A percentile compares a stretch with the other conserved stretches of the same genome.
Conservation (phyloP, 2,113 vertebrate genomes). For the Phaetusa simplex region DNA sequence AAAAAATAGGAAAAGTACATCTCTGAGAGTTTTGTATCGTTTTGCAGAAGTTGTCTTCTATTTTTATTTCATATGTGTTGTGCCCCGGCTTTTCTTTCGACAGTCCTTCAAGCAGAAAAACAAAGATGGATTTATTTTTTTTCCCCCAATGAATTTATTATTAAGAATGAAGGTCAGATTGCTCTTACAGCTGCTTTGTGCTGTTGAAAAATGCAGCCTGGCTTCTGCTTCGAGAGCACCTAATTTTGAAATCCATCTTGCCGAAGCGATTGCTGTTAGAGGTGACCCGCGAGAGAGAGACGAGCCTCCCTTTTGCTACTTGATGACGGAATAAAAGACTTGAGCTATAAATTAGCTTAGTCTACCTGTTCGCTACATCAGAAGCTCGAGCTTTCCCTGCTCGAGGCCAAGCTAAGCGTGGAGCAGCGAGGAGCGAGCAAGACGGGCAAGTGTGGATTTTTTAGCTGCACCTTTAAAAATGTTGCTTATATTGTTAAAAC, state of each 20-base stretch:
- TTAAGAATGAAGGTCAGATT: constrained; percentile 37
- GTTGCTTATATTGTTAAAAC: not conserved
- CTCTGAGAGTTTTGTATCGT: not conserved
- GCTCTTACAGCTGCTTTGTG: not conserved
- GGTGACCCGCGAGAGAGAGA: not conserved
- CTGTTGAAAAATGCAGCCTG: not conserved
- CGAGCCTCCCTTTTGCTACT: not conserved
- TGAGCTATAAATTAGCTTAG: not conserved
- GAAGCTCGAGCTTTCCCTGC: not conserved
- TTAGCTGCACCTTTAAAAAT: not conserved
- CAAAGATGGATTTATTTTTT: not conserved
- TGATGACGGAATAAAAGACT: constrained; percentile 9
- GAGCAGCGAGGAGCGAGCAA: not conserved
- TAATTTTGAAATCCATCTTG: constrained; percentile 54
- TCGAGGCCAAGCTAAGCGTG: not conserved
- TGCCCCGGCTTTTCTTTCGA: constrained; percentile 1
- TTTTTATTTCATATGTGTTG: not conserved
- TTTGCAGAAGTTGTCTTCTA: not conserved
- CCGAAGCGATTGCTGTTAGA: constrained; percentile 12
- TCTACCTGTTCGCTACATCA: not conserved
- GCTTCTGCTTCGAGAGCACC: not conserved
- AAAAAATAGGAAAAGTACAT: not conserved
- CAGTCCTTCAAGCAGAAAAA: constrained; percentile 24
- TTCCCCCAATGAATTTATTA: not conserved
- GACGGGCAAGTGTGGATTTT: not conserved